Evolutionary conservation across 2,888 invertebrate genomes (phyloP).

Genomic region (Plagiodera versicolora): DNA sequence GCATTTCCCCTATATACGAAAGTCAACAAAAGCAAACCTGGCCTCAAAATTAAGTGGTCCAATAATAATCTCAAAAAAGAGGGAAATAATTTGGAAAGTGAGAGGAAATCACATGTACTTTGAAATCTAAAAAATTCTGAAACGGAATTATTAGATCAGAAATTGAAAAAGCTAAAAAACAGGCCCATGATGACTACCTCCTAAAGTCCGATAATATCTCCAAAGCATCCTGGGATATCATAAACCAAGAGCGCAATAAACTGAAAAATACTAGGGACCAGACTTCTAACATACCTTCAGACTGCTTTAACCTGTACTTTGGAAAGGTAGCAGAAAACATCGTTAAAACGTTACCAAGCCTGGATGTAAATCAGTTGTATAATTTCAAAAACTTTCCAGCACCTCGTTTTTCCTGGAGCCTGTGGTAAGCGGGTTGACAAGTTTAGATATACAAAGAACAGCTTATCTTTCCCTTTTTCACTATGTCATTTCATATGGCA

Average conservation of each 20-base stretch:
- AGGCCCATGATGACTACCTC: not conserved
- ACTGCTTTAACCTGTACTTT: not conserved
- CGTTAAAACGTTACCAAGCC: not conserved
- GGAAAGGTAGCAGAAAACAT: not conserved
- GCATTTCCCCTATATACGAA: not conserved
- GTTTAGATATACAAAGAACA: too few relatives aligned
- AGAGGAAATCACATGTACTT: too few relatives aligned
- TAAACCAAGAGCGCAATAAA: not conserved
- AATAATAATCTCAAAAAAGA: conserved; percentile 5
- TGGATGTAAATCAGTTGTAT: not conserved
- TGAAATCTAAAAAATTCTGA: too few relatives aligned
- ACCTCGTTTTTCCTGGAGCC: not conserved
- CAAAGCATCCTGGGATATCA: not conserved
- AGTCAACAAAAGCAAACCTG: not conserved
- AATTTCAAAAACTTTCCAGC: not conserved
- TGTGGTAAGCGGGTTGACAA: too few relatives aligned
- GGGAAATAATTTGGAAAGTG: not conserved
- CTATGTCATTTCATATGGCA: too few relatives aligned
- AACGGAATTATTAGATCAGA: too few relatives aligned
- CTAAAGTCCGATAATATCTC: not conserved
- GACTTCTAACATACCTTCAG: not conserved
- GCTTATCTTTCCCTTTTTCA: too few relatives aligned
- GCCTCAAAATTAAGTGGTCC: conserved; percentile 4
- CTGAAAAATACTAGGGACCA: not conserved
- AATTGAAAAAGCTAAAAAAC: too few relatives aligned